Conservation (phyloP, 2,888 invertebrate species). For the Caenorhabditis wallacei region DNA sequence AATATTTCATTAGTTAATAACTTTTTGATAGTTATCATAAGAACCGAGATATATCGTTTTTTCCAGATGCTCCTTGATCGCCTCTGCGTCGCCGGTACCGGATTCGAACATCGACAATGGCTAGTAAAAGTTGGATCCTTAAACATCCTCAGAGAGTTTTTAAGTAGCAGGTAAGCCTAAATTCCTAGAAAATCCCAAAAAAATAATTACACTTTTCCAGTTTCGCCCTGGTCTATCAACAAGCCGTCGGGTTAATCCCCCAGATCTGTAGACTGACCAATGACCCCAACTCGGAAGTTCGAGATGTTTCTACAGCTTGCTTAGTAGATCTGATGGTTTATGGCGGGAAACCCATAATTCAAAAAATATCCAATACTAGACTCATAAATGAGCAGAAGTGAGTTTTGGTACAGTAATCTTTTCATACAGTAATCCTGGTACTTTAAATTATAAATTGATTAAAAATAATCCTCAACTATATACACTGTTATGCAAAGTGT, state of each 20-base stretch:
- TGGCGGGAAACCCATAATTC: slow-evolving; percentile 55
- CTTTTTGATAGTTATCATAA: too few relatives aligned
- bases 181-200: not conserved
- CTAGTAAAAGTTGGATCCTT: slow-evolving; percentile 61
- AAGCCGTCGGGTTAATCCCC: slow-evolving; percentile 41
- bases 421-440: not conserved
- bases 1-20: too few relatives aligned
- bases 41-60: not conserved
- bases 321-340: slow-evolving; percentile 76
- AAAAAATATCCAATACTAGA: slow-evolving; percentile 23
- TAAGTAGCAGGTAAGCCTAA: slow-evolving; percentile 31
- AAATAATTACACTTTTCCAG: too few relatives aligned
- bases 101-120: slow-evolving; percentile 62
- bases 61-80: slow-evolving; percentile 59
- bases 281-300: slow-evolving; percentile 61
- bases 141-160: slow-evolving; percentile 55
- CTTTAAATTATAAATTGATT: slow-evolving; percentile 2
- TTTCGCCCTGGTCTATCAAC: slow-evolving; percentile 60
- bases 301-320: slow-evolving; percentile 64
- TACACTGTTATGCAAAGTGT: slow-evolving; percentile 45
- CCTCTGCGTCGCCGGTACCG: slow-evolving; percentile 28
- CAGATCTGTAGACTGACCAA: slow-evolving; percentile 55
- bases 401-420: too few relatives aligned
- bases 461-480: slow-evolving; percentile 32
- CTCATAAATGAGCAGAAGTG: slow-evolving; percentile 62